phyloP scores from a whole-genome alignment of 2,888 invertebrate species.

The Limulus polyphemus region DNA sequence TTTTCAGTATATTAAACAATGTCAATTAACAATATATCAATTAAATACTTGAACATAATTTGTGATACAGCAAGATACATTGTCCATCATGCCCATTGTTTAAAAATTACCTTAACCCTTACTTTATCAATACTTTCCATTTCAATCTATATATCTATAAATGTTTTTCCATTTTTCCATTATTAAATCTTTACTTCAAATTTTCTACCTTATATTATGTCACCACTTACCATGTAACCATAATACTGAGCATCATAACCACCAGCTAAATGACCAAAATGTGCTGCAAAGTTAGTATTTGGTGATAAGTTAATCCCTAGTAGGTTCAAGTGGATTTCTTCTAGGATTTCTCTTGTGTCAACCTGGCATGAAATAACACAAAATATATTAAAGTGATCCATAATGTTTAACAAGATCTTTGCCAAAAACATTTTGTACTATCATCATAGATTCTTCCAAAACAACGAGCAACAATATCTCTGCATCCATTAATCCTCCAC shows the following conservation, averaged over 20 bases:
- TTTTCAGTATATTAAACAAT: too few relatives aligned
- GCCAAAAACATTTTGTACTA: too few relatives aligned
- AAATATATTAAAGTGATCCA: slow-evolving; percentile 3
- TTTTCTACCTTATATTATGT: too few relatives aligned
- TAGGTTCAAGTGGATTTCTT: slow-evolving; percentile 29
- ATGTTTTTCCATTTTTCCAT: too few relatives aligned
- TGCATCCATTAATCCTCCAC: too few relatives aligned
- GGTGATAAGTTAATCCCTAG: slow-evolving; percentile 38
- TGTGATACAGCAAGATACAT: not conserved
- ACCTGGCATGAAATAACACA: slow-evolving; percentile 27
- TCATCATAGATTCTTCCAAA: too few relatives aligned
- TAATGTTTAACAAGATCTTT: not conserved
- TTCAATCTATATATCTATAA: too few relatives aligned
- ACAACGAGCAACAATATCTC: too few relatives aligned
- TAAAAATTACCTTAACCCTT: slow-evolving; percentile 6
- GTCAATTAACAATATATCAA: too few relatives aligned
- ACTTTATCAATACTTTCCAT: too few relatives aligned
- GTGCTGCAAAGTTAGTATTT: slow-evolving; percentile 41
- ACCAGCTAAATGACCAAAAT: slow-evolving; percentile 41
- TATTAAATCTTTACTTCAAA: too few relatives aligned
- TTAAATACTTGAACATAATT: too few relatives aligned
- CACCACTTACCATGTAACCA: slow-evolving; percentile 40
- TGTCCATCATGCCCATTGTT: not conserved
- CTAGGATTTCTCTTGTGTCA: slow-evolving; percentile 36
- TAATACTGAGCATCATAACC: slow-evolving; percentile 45